Evolutionary conservation across 2,113 vertebrate genomes (phyloP), one percentile per base, ranked within the genome.

Genomic region (Macaca fascicularis): DNA sequence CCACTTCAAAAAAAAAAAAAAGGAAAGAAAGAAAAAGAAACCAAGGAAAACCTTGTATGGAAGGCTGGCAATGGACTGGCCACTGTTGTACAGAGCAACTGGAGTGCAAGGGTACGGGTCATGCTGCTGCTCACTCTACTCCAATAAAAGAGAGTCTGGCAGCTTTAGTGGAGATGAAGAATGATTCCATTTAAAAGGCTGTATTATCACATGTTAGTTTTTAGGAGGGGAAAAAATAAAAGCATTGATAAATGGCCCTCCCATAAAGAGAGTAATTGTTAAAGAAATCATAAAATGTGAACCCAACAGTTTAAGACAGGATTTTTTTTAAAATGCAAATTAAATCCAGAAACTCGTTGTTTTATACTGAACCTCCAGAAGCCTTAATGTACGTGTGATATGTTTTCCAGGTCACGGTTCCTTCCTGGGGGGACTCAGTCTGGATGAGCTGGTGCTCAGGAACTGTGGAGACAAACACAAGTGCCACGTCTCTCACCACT

Each of bases 331-430:
- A 35, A 92, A 93, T 78, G 83, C 45, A 93, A 93, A 97, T 95
- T 57, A 97, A 95, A 86, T 88, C n/a, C 74, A 94, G 93, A 97
- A 94, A 75, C 80, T 40, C 45, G 0, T 92, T 81, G 84, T 94
- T 97, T 95, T 92, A 90, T 90, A 90, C 87, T 8, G 3, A 91
- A 98, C 99, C 99, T 99, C 99, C 99, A 69, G 98, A 98, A 93
- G 99, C 99, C 91, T 98, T 97, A 94, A 99, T 98, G 95, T 99
- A 99, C 0, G 89, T 85, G 20, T 99, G 98, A 85, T 99, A 99
- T 3, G 99, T 98, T 96, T 96, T 98, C 98, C 98, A 98, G 75
- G 98, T 98, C 69, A 99, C 98, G 0, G 98, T 95, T 27, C 98
- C 99, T 96, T 99, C 98, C 40, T 3, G 25, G 38, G 98, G 96